phyloP scores from a whole-genome alignment of 2,113 vertebrate genomes.

The Misgurnus anguillicaudatus region DNA sequence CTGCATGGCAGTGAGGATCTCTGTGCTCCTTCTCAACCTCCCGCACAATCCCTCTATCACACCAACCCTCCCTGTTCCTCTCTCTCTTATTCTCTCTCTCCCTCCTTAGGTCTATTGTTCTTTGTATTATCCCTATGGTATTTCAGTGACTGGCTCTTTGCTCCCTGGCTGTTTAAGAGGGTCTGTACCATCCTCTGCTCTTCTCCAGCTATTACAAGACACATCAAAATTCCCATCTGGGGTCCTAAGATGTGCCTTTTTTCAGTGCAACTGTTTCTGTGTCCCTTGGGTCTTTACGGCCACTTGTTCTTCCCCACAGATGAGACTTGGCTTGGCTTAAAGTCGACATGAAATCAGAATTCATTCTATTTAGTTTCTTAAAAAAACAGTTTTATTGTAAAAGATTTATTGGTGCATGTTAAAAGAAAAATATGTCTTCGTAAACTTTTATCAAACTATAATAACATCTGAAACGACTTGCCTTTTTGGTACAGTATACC shows the following conservation, averaged over 20 bases:
- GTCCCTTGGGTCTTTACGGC: constrained; percentile 4
- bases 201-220: constrained; percentile 48
- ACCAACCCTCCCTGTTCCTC: constrained; percentile 34
- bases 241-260: constrained; percentile 23
- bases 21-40: constrained; percentile 8
- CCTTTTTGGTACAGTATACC: too few relatives aligned
- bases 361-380: background rate
- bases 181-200: constrained; percentile 54
- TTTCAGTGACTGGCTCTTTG: constrained; percentile 51
- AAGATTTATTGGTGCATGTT: background rate
- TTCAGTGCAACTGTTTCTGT: constrained; percentile 10
- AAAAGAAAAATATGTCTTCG: background rate
- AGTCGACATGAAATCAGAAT: background rate
- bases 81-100: constrained; percentile 25
- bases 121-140: constrained; percentile 38
- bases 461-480: background rate
- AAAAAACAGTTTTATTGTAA: too few relatives aligned
- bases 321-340: background rate
- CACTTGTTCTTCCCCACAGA: constrained; percentile 12
- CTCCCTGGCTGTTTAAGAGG: constrained; percentile 48
- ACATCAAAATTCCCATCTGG: constrained; percentile 24
- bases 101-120: constrained; percentile 38
- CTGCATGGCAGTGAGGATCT: constrained; percentile 25
- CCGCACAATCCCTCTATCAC: constrained; percentile 27
- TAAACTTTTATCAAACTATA: background rate